phyloP scores from a whole-genome alignment of 2,797 vertebrate species.

The Parotocinclus haroldoi region DNA sequence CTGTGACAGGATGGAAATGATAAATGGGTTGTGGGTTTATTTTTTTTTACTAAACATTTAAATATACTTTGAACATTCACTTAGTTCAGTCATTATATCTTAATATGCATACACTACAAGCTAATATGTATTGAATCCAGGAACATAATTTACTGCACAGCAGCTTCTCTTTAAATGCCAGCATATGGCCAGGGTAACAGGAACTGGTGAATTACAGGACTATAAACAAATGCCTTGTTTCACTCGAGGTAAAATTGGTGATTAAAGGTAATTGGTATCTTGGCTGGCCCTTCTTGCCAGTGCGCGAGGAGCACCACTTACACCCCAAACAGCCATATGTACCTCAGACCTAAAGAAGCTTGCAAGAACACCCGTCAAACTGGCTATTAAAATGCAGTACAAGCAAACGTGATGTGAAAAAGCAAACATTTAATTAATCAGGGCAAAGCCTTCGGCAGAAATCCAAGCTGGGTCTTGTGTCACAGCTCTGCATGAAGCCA shows the following conservation, averaged over 20 bases:
- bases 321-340: constrained; percentile 1
- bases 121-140: too few relatives aligned
- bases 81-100: too few relatives aligned
- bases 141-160: constrained; percentile 1
- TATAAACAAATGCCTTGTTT: constrained; percentile 4
- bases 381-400: background rate
- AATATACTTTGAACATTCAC: too few relatives aligned
- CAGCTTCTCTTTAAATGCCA: constrained; percentile 2
- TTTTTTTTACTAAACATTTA: too few relatives aligned
- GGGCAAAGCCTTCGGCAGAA: background rate
- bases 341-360: background rate
- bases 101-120: too few relatives aligned
- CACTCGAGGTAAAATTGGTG: background rate
- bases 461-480: background rate
- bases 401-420: background rate
- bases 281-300: background rate
- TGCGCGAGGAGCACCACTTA: background rate
- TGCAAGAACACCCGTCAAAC: background rate
- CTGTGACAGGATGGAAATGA: too few relatives aligned
- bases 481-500: background rate
- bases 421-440: constrained; percentile 9
- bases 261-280: background rate
- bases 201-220: background rate
- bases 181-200: constrained; percentile 4
- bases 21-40: too few relatives aligned